phyloP scores from a whole-genome alignment of 2,113 vertebrate species.

The Chunga burmeisteri region DNA sequence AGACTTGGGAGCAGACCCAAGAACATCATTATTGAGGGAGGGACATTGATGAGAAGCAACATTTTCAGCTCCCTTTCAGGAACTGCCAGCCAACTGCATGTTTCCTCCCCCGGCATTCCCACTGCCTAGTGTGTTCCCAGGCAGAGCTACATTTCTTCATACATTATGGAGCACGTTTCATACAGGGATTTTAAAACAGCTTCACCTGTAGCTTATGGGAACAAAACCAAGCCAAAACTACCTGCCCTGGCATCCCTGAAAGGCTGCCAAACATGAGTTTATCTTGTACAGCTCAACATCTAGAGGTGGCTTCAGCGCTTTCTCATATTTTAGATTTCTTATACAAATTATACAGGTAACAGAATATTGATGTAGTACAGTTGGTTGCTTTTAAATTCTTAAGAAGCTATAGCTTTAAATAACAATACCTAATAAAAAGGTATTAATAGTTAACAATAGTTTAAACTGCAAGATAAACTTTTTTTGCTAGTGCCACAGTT shows the following conservation, averaged over 20 bases:
- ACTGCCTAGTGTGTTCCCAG: accelerated
- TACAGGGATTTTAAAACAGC: not conserved
- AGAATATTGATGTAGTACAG: not conserved
- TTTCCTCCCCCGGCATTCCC: not conserved
- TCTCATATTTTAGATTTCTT: not conserved
- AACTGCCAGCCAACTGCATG: not conserved
- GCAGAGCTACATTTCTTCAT: not conserved
- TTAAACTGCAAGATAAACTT: not conserved
- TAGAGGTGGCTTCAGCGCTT: not conserved
- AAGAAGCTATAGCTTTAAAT: not conserved
- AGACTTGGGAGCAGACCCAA: not conserved
- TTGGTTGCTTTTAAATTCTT: not conserved
- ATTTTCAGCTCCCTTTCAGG: not conserved
- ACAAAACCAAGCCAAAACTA: not conserved
- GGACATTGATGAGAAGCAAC: accelerated
- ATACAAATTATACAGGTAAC: not conserved
- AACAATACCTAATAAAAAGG: not conserved
- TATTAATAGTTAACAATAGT: not conserved
- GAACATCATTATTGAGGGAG: not conserved
- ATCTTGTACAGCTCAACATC: not conserved
- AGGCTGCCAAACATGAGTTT: not conserved
- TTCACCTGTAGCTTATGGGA: not conserved
- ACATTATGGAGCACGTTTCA: accelerated
- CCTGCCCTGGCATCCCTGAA: not conserved
- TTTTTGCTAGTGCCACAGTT: not conserved